Evolutionary conservation across 2,888 invertebrate genomes (phyloP), one percentile per base, ranked within the genome.

Genomic region (Drosophila limbata): DNA sequence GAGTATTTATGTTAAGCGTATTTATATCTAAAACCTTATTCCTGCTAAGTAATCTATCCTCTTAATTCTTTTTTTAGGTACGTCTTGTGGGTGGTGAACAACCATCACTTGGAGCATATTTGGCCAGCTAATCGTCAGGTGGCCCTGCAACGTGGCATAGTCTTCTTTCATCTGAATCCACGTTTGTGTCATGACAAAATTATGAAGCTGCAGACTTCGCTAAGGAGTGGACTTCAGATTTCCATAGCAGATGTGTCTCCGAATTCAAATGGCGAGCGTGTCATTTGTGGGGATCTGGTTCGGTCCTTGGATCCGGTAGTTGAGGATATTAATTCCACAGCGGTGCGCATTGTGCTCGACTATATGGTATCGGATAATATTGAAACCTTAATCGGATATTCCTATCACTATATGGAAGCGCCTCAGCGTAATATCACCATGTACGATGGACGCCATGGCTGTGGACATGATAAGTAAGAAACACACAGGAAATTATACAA

Each of bases 371-470:
- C 94, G 56, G 94, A 95, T 33, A 96, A 96, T 91, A 93, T 94
- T 39, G 94, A 97, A 52, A 95, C 96, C 56, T 93, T 99, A 55
- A 94, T 99, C n/a, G 97, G 98, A 42, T 99, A 98, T 92, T 95
- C 97, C 9, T 94, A 98, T 48, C 97, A 96, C 92, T 97, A 95
- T 87, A 95, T 95, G 91, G 96, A 97, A 92, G 95, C 97, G 15
- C 95, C 95, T 0, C 91, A 93, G 50, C 92, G 93, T 63, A 97
- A 97, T 91, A 94, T 98, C 55, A 96, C 97, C 0, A 94, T 97
- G 77, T 98, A 96, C 92, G 97, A 97, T 84, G 96, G 97, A 45
- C 93, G 97, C 61, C 98, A 98, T 92, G 98, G 98, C 28, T 98
- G 98, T 92, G 97, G 97, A 0, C 95, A 95, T 67, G 96, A 96